These are phyloP conservation scores for Danaus chrysippus DNA, from an alignment of 2,888 invertebrate genomes.

Conservation along the genomic window DNA sequence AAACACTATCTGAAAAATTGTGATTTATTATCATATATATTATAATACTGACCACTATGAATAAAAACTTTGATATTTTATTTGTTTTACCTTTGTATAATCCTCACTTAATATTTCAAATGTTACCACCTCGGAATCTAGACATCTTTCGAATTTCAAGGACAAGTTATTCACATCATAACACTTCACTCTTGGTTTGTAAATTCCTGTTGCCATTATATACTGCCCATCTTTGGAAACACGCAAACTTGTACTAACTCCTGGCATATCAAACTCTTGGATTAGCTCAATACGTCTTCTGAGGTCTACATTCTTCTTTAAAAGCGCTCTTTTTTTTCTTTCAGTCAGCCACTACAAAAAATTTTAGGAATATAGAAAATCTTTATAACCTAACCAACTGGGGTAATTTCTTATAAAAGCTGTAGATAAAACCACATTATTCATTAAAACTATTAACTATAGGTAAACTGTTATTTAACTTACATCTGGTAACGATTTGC, in stretches of 20 bases:
- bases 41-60: background rate
- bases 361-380: background rate
- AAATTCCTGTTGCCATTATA: slow-evolving; percentile 94
- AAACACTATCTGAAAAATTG: slow-evolving; percentile 86
- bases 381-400: background rate
- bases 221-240: slow-evolving; percentile 95
- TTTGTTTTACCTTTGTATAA: slow-evolving; percentile 90
- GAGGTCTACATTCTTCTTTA: slow-evolving; percentile 94
- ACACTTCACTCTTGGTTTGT: slow-evolving; percentile 97
- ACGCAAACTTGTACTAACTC: slow-evolving; percentile 89
- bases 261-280: slow-evolving; percentile 99
- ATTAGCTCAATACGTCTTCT: slow-evolving; percentile 95
- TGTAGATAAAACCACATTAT: background rate
- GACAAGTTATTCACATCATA: slow-evolving; percentile 97
- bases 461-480: slow-evolving; percentile 48
- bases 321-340: slow-evolving; percentile 86
- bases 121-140: slow-evolving; percentile 97
- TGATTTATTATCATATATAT: slow-evolving; percentile 4
- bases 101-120: slow-evolving; percentile 96
- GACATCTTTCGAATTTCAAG: slow-evolving; percentile 97
- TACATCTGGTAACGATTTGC: slow-evolving; percentile 98
- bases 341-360: slow-evolving; percentile 90
- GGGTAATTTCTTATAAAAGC: too few relatives aligned
- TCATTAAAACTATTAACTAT: background rate
- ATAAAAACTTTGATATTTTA: background rate